Evolutionary conservation across 2,888 invertebrate species (phyloP).

Genomic region (Holacanthella duospinosa): DNA sequence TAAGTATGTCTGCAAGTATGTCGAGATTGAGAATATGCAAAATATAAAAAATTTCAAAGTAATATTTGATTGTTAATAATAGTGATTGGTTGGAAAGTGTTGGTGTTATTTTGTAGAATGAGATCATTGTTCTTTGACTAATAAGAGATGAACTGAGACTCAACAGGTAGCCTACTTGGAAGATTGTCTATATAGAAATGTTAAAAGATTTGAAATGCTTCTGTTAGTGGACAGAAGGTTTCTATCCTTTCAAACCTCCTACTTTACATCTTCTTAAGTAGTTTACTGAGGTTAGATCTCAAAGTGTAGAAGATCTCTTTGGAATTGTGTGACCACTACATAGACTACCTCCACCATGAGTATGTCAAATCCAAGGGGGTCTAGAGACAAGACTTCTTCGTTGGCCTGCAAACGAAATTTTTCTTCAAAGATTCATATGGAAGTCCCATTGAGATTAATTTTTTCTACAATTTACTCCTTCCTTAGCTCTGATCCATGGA

Average conservation of each 20-base stretch:
- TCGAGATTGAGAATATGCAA: too few species aligned
- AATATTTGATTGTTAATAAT: too few species aligned
- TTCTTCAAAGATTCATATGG: background rate
- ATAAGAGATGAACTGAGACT: too few species aligned
- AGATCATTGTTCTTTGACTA: background rate
- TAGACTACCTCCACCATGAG: background rate
- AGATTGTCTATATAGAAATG: background rate
- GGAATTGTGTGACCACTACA: background rate
- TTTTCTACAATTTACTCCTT: background rate
- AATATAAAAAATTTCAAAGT: too few species aligned
- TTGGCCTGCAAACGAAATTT: background rate
- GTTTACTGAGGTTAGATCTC: background rate
- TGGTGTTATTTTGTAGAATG: background rate
- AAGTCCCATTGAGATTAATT: background rate
- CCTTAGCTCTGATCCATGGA: background rate
- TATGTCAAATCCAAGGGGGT: background rate
- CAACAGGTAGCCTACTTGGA: slow-evolving; percentile 3
- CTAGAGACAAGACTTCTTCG: background rate
- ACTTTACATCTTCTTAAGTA: background rate
- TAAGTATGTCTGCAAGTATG: too few species aligned
- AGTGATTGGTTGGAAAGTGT: background rate
- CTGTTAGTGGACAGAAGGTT: background rate
- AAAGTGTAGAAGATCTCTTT: background rate
- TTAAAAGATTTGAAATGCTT: background rate
- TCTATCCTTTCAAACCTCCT: too few species aligned